Base-by-base conservation (phyloP, 2,113 vertebrate genomes). In the Cacatua alba region DNA sequence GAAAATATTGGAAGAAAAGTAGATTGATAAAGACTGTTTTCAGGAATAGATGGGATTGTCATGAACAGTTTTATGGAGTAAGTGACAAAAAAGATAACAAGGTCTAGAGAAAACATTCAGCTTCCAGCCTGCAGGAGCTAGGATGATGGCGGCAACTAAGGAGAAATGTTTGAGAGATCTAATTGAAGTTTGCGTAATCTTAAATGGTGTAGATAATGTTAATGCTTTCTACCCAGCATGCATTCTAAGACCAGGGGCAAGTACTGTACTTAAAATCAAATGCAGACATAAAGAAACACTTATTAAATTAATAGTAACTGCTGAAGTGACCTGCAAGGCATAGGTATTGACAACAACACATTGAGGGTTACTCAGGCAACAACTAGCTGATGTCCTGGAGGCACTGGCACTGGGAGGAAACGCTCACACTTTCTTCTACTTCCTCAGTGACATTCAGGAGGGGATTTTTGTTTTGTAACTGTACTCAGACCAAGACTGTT, bases 301-400 rank as follows among this genome's bases (percentile, higher is more conserved):
- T 97, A 97, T 93, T 97, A 97, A 96, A 96, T 97, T 96, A 98
- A 97, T 92, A 90, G 86, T 86, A 97, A 91, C 96, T 87, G 85
- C 93, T 94, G 92, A 97, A 97, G 96, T 97, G 96, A 96, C 95
- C 97, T 98, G 93, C 88, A 95, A 96, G 97, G 96, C 97, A 97
- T 94, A 86, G 69, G 69, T 95, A 94, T 87, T 67, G 86, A 95
- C 83, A 79, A 86, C 92, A 97, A 96, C 95, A 95, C 91, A 91
- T 51, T 83, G 77, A 57, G 51, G 53, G 21, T 90, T 97, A 86
- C 90, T 97, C 39, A 5, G 92, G 95, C 97, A 95, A 84, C 94
- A 95, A 91, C 97, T 98, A 97, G 79, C 84, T 96, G 83, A 68
- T 92, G 82, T 94, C 97, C 95, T 96, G 85, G 82, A 96, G 96